Evolutionary conservation across 2,113 vertebrate species (phyloP).

Genomic region (Rhynchomys soricoides): DNA sequence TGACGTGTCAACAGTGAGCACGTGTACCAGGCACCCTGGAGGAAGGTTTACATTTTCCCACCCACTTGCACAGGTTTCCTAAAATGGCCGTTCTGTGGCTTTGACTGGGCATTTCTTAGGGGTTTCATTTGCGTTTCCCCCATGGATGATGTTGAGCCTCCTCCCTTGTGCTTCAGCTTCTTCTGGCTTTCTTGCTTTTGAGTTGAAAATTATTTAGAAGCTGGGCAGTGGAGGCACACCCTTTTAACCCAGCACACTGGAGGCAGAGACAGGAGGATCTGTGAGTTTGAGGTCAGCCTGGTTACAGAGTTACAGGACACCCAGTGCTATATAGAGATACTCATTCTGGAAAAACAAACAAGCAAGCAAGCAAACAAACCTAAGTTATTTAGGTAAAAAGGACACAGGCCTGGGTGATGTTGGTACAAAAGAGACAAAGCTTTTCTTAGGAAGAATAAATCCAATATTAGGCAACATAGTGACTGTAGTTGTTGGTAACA

Average conservation of each 20-base stretch:
- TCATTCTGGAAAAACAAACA: background rate
- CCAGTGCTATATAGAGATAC: background rate
- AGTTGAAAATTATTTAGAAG: background rate
- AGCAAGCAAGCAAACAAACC: background rate
- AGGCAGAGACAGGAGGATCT: background rate
- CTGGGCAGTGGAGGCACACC: background rate
- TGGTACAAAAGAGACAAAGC: background rate
- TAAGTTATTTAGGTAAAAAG: background rate
- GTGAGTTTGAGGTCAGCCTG: background rate
- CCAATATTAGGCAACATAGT: background rate
- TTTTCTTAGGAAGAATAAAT: background rate
- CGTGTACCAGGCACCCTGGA: background rate
- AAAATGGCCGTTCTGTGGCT: background rate
- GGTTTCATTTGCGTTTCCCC: conserved; percentile 25
- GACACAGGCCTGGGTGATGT: too few relatives aligned
- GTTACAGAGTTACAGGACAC: background rate
- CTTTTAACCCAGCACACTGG: background rate
- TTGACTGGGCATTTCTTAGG: background rate
- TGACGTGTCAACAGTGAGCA: background rate
- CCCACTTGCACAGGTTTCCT: background rate
- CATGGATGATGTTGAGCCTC: background rate
- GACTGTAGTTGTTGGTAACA: background rate
- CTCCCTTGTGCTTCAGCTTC: background rate
- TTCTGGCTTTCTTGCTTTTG: background rate
- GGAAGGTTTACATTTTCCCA: background rate